Conservation (phyloP, 1,140 invertebrate genomes). For the Asobara japonica region DNA sequence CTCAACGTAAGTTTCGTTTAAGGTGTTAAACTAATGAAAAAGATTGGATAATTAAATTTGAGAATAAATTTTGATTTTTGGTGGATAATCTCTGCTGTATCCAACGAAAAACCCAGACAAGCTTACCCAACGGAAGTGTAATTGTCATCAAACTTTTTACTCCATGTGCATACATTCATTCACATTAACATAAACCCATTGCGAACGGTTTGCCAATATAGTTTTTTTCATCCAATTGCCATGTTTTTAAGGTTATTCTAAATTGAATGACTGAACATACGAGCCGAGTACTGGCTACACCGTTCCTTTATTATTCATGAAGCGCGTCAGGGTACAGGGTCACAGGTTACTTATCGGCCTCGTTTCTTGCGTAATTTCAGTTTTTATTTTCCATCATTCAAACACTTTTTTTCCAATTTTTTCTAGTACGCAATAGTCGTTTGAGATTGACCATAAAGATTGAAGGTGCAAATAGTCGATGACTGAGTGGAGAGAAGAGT, state of each 20-base stretch:
- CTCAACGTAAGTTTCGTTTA: no score
- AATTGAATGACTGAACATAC: neutral
- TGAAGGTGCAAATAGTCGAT: neutral
- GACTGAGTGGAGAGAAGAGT: no score
- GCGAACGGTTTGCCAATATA: neutral
- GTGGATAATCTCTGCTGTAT: no score
- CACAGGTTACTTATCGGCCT: conserved; percentile 28
- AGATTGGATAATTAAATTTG: no score
- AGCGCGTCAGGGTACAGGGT: conserved; percentile 31
- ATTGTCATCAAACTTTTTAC: no score
- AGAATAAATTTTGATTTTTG: no score
- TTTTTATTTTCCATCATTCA: conserved; percentile 5
- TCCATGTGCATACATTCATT: neutral
- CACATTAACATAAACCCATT: neutral
- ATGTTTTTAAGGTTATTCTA: neutral
- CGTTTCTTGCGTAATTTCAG: conserved; percentile 17
- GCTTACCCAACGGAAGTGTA: no score
- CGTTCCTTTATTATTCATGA: conserved; percentile 35
- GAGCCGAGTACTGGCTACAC: neutral
- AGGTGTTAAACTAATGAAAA: no score
- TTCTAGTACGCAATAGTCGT: neutral
- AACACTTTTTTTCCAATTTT: neutral
- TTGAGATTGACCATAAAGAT: neutral
- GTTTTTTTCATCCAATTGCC: neutral
- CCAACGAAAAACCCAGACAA: no score